A percentile compares a stretch with the other conserved stretches of the same genome.
phyloP scores from a whole-genome alignment of 2,113 vertebrate species.

The Tragulus kanchil region DNA sequence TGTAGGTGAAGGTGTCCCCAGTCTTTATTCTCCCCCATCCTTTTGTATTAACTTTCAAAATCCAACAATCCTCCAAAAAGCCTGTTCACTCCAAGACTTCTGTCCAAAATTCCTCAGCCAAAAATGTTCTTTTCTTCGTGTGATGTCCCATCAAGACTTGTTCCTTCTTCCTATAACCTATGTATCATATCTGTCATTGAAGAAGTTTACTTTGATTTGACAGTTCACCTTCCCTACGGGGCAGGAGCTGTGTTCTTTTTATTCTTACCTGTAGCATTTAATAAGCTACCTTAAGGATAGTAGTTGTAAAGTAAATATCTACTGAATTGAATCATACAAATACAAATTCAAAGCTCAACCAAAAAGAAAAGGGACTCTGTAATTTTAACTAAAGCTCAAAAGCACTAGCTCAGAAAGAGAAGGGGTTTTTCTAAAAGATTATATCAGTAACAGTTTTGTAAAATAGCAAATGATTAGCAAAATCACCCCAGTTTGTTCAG shows the following conservation, averaged over 20 bases:
- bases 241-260: not conserved
- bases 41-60: slow-evolving; percentile 12
- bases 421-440: not conserved
- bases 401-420: not conserved
- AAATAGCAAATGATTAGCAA: slow-evolving; percentile 40
- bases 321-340: not conserved
- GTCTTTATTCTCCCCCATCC: not conserved
- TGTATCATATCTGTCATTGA: not conserved
- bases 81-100: accelerated
- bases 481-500: not conserved
- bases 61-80: not conserved
- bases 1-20: not conserved
- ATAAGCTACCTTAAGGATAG: not conserved
- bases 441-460: not conserved
- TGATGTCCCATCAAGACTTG: not conserved
- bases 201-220: not conserved
- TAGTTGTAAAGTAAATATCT: not conserved
- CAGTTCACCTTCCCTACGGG: not conserved
- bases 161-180: not conserved
- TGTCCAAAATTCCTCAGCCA: not conserved
- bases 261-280: not conserved
- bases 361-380: not conserved
- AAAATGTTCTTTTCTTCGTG: not conserved
- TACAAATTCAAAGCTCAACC: not conserved
- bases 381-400: slow-evolving; percentile 32